These are phyloP conservation scores for Rhinopomastus cyanomelas DNA, from an alignment of 2,113 vertebrate genomes.

Conservation along the genomic window DNA sequence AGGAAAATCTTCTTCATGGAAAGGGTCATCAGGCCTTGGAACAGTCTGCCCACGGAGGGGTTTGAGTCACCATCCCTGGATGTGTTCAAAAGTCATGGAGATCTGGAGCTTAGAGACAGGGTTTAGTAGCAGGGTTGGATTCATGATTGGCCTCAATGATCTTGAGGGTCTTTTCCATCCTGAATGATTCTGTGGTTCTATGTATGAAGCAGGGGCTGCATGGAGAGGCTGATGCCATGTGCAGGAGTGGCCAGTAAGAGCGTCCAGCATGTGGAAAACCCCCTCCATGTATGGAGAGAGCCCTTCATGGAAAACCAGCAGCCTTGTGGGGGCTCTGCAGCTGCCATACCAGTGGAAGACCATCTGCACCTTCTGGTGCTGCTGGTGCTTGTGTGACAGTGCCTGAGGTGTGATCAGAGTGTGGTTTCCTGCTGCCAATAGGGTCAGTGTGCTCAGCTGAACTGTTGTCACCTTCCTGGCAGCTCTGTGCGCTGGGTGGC, in stretches of 20 bases:
- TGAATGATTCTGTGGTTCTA: no score
- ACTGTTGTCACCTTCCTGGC: neutral
- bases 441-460: neutral
- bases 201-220: no score
- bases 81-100: no score
- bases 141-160: no score
- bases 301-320: accelerated
- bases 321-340: neutral
- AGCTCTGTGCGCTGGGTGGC: accelerated
- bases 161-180: no score
- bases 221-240: neutral
- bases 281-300: neutral
- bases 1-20: no score
- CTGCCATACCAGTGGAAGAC: accelerated
- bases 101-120: no score
- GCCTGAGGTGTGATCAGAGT: accelerated
- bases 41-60: no score
- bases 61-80: no score
- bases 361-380: neutral
- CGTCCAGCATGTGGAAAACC: neutral
- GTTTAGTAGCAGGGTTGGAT: no score
- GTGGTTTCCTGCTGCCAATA: neutral
- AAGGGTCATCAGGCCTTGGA: no score
- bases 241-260: neutral
- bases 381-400: neutral